phyloP scores from a whole-genome alignment of 2,797 vertebrate species.

The Rhinogobio ventralis region DNA sequence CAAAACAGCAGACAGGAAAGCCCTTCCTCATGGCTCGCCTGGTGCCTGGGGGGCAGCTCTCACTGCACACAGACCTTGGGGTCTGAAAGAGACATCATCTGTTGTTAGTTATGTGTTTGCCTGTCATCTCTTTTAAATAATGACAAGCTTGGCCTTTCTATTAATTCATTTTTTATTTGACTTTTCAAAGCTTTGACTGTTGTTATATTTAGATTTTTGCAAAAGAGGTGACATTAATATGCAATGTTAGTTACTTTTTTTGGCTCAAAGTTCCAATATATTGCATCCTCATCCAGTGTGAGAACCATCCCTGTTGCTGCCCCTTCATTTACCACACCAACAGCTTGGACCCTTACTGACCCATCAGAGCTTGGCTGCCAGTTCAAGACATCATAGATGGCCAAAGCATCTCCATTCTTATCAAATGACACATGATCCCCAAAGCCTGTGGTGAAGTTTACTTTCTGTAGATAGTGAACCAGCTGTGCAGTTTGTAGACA shows the following conservation, averaged over 20 bases:
- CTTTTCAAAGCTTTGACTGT: background rate
- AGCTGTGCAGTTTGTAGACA: constrained; percentile 6
- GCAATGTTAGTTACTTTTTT: constrained; percentile 38
- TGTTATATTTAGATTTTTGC: background rate
- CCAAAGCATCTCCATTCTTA: constrained; percentile 23
- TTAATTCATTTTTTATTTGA: background rate
- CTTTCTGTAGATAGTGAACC: constrained; percentile 25
- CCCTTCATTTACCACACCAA: constrained; percentile 21
- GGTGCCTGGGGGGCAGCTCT: constrained; percentile 14
- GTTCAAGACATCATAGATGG: constrained; percentile 23
- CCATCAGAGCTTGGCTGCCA: constrained; percentile 18
- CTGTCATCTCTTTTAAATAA: background rate
- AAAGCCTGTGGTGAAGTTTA: constrained; percentile 15
- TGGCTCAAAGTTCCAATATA: constrained; percentile 74
- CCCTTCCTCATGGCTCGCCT: constrained; percentile 37
- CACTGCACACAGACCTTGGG: constrained; percentile 66
- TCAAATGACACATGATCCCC: constrained; percentile 31
- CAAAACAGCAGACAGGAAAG: constrained; percentile 68
- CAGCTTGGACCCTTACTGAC: background rate
- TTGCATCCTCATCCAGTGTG: constrained; percentile 57
- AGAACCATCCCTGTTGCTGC: constrained; percentile 8
- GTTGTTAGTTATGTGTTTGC: constrained; percentile 1
- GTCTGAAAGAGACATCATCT: constrained; percentile 36
- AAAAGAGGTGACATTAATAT: background rate
- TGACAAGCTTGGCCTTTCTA: background rate